Base-by-base conservation (phyloP, 2,888 invertebrate genomes). In the Cheilosia scutellata region DNA sequence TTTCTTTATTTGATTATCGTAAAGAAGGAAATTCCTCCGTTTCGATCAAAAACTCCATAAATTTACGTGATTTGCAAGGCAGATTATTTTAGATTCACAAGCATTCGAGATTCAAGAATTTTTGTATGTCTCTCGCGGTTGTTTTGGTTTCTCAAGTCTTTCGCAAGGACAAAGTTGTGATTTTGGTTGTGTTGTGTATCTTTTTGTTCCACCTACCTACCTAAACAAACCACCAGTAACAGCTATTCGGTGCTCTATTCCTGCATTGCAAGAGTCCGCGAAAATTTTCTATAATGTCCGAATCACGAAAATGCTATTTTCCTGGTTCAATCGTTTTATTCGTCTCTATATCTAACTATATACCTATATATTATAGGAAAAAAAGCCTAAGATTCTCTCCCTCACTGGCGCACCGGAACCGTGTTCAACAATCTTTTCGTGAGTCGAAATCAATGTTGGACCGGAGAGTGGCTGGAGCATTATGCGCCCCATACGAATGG, bases 381-480 rank as follows among this genome's bases (percentile, higher is more conserved):
- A 63, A 44, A 37, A 49, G 7, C 31, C 31, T 16, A 55, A 55
- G 55, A 55, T 42, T 44, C 60, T 40, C 55, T 65, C 27, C n/a
- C 42, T 25, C 27, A 37, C 55, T 37, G 33, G 77, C 27, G 58
- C 60, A 71, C 71, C 51, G 58, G 75, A 66, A 57, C 86, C 77
- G 58, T 86, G 86, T 86, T 77, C 72, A 78, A 87, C 87, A 87
- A 87, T 80, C 82, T 87, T 82, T 87, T 87, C 87, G 87, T 87
- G 87, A 87, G 87, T 82, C 82, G 55, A 72, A 86, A 71, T 86
- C 80, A 71, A 77, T 86, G 82, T 82, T 82, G 66, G 44, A 63
- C 60, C 66, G 53, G 70, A 44, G 60, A 83, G 63, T 74, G 47
- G 16, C n/a, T 37, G 31, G 42, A 33, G 57, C 53, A 74, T 47